These are phyloP conservation scores for Platichthys flesus DNA, from an alignment of 2,113 vertebrate species.

Conservation along the genomic window DNA sequence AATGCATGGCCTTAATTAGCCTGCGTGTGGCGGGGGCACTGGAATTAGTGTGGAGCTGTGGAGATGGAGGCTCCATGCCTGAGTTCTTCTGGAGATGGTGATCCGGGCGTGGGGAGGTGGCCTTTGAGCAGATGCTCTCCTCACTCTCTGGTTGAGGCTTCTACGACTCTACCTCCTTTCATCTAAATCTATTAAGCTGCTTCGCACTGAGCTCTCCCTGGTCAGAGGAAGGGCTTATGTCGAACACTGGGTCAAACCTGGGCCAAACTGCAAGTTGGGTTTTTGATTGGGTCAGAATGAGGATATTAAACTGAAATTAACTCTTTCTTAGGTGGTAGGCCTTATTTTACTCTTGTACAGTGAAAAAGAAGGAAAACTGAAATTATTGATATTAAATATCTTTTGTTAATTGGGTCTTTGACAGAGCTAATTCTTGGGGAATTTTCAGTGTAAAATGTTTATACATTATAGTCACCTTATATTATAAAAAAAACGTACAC, in stretches of 20 bases:
- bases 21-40: slow-evolving; percentile 73
- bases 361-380: too few relatives aligned
- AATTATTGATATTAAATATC: too few relatives aligned
- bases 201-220: slow-evolving; percentile 65
- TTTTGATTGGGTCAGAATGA: slow-evolving; percentile 26
- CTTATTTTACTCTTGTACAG: too few relatives aligned
- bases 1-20: slow-evolving; percentile 86
- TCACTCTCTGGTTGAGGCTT: slow-evolving; percentile 74
- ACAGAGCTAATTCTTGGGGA: too few relatives aligned
- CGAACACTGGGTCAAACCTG: slow-evolving; percentile 30
- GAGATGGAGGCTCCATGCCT: slow-evolving; percentile 74
- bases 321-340: background rate
- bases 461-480: too few relatives aligned
- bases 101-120: slow-evolving; percentile 79
- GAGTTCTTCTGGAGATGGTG: slow-evolving; percentile 77
- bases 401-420: too few relatives aligned
- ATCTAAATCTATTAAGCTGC: slow-evolving; percentile 84
- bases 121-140: slow-evolving; percentile 87
- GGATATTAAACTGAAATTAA: slow-evolving; percentile 12
- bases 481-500: too few relatives aligned
- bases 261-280: slow-evolving; percentile 22
- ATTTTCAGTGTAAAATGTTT: too few relatives aligned
- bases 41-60: slow-evolving; percentile 69
- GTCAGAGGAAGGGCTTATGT: slow-evolving; percentile 51
- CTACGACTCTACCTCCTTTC: slow-evolving; percentile 73